Evolutionary conservation across 2,888 invertebrate species (phyloP).

Genomic region (Theristus sp.): DNA sequence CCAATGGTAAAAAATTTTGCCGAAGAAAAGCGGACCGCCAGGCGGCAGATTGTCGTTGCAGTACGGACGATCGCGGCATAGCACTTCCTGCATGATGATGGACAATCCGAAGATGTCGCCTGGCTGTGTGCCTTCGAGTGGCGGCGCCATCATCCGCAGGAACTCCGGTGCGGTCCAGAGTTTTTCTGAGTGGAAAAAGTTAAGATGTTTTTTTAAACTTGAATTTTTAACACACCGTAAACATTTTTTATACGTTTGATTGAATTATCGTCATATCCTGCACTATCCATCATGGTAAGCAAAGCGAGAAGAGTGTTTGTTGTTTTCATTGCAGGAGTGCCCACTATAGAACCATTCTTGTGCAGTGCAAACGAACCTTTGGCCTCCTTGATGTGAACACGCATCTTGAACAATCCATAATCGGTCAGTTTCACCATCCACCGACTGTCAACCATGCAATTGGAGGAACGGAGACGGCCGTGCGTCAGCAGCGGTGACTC

Average conservation of each 20-base stretch:
- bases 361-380: not conserved
- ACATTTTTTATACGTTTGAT: too few species aligned
- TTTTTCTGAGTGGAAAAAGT: too few species aligned
- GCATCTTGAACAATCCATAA: conserved; percentile 6
- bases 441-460: conserved; percentile 4
- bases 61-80: conserved; percentile 33
- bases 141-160: not conserved
- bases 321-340: too few species aligned
- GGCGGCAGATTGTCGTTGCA: not conserved
- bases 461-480: conserved; percentile 2
- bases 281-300: too few species aligned
- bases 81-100: conserved; percentile 46
- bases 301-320: too few species aligned
- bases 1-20: too few species aligned
- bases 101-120: not conserved
- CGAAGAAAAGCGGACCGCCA: not conserved
- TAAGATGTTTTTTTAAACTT: too few species aligned
- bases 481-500: not conserved
- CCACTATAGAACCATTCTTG: too few species aligned
- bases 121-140: not conserved
- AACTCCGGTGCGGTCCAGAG: not conserved
- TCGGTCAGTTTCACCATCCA: conserved; percentile 3
- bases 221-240: too few species aligned
- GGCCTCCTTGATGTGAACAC: not conserved
- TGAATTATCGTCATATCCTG: too few species aligned